These are phyloP conservation scores for Pempheris klunzingeri DNA, from an alignment of 2,797 vertebrate species.

Conservation along the genomic window DNA sequence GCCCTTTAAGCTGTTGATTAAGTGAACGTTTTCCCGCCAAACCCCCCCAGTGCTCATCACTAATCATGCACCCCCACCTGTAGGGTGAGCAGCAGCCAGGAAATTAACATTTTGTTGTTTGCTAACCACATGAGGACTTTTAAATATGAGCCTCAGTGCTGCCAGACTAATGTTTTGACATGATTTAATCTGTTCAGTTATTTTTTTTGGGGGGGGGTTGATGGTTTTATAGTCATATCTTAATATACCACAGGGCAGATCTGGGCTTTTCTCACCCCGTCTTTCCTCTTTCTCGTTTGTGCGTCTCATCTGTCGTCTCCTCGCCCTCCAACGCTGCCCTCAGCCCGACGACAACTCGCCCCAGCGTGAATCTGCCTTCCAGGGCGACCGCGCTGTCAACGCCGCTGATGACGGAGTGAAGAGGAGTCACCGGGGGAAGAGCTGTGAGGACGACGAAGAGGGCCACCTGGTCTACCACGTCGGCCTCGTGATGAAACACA, in stretches of 20 bases:
- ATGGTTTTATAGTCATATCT: background rate
- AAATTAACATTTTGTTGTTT: too few relatives aligned
- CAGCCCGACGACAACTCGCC: conserved; percentile 22
- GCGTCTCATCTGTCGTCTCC: too few relatives aligned
- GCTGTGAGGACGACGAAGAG: conserved; percentile 91
- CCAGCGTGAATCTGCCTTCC: background rate
- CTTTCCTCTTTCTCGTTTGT: too few relatives aligned
- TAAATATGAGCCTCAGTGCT: too few relatives aligned
- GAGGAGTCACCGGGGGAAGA: conserved; percentile 85
- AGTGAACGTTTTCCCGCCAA: too few relatives aligned
- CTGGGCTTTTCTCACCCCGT: background rate
- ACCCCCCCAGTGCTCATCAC: too few relatives aligned
- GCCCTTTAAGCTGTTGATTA: too few relatives aligned
- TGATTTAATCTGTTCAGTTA: background rate
- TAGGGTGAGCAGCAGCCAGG: too few relatives aligned
- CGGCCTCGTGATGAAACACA: conserved; percentile 92
- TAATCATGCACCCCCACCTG: too few relatives aligned
- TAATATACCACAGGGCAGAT: background rate
- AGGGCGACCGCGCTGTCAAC: conserved; percentile 24
- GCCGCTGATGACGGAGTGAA: conserved; percentile 52
- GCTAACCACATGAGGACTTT: too few relatives aligned
- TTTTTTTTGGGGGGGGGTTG: background rate
- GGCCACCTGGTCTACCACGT: conserved; percentile 93
- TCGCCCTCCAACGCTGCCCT: background rate
- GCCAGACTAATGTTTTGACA: too few relatives aligned